Evolutionary conservation across 1,140 invertebrate genomes (phyloP), one percentile per base, ranked within the genome.

Genomic region (Bombus huntii): DNA sequence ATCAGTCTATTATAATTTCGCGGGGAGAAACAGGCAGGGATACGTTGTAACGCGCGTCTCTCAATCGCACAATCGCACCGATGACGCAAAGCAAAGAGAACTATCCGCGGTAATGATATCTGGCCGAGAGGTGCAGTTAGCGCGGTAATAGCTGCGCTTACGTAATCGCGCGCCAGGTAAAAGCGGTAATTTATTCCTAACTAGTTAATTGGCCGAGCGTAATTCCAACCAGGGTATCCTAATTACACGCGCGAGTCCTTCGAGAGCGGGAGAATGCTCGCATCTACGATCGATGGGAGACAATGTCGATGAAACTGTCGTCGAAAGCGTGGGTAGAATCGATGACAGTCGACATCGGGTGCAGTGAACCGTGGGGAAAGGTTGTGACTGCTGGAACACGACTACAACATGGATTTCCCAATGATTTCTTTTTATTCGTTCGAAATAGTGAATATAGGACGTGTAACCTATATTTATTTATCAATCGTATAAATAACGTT

Each of bases 131-230:
- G 71, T 83, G 79, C 86, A 90, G 88, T 88, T 90, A 88, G 75
- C 81, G 31, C 59, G 75, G 86, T 87, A 87, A 90, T 84, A 82
- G 77, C 57, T 25, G 39, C 68, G 76, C 59, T 91, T 91, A 90
- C 91, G 90, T 91, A 92, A 92, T 75, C 78, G 37, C 74, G 65
- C 74, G 81, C 82, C 85, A 87, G 89, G 77, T 85, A 83, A 87
- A 79, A 87, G 79, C 75, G 81, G 72, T 91, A 89, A 91, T 91
- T 91, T 91, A 91, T 91, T 85, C 83, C 89, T 81, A 88, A 87
- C 85, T 91, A 86, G 86, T 91, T 92, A 92, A 91, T 92, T 90
- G 82, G 76, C 80, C 65, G 78, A 82, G 79, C 74, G 87, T 81
- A 83, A 89, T 87, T 83, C 72, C 76, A 77, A 89, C 53, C 87